These are phyloP conservation scores for Mechanitis messenoides DNA, from an alignment of 2,888 invertebrate species.

Conservation along the genomic window DNA sequence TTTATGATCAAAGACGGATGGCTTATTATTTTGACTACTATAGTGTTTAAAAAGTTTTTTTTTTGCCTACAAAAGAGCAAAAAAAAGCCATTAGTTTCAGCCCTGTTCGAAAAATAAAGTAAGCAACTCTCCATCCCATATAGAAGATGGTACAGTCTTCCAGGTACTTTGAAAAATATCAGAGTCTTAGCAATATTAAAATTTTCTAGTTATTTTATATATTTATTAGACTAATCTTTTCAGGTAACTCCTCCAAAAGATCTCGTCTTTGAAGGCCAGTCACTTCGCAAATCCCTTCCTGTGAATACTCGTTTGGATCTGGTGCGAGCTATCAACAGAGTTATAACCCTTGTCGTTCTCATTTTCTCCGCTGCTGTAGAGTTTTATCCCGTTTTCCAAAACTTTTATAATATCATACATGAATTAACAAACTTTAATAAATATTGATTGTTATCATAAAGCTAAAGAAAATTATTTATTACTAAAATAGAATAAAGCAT, in stretches of 20 bases:
- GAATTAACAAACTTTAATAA: constrained; percentile 36
- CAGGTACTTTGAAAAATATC: constrained; percentile 43
- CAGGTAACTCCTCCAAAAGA: constrained; percentile 58
- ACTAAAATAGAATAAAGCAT: background rate
- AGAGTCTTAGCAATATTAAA: background rate
- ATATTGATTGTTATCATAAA: constrained; percentile 12
- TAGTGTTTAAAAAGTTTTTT: background rate
- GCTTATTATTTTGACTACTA: too few species aligned
- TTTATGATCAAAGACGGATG: too few species aligned
- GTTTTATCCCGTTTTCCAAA: constrained; percentile 49
- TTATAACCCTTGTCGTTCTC: constrained; percentile 44
- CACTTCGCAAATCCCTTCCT: constrained; percentile 50
- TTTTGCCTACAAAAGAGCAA: background rate
- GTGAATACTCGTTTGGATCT: constrained; percentile 41
- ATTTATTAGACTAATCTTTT: constrained; percentile 18
- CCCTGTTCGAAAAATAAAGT: constrained; percentile 43
- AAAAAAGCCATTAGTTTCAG: constrained; percentile 41
- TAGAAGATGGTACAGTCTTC: constrained; percentile 60
- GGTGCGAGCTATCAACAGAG: constrained; percentile 46
- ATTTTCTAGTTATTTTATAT: background rate
- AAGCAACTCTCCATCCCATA: constrained; percentile 42
- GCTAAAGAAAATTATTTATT: background rate
- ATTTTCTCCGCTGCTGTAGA: constrained; percentile 46
- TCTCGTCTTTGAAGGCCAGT: constrained; percentile 38
- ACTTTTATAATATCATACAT: constrained; percentile 34